These are phyloP conservation scores for Drosophila lowei DNA, from an alignment of 1,140 invertebrate genomes.

Conservation along the genomic window DNA sequence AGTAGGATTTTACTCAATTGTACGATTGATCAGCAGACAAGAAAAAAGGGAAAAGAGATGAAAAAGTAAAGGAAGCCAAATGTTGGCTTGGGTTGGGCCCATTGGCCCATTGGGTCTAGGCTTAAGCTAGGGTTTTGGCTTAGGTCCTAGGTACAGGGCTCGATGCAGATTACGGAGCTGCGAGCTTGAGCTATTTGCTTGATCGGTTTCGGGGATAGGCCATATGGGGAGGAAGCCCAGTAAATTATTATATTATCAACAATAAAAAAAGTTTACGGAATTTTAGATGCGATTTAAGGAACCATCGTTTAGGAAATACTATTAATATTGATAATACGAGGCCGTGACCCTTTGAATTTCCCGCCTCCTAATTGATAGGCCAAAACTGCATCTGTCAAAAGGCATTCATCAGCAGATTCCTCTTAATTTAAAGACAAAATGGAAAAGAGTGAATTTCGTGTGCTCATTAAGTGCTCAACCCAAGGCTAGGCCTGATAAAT, in stretches of 20 bases:
- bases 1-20: constrained; percentile 80
- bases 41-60: constrained; percentile 23
- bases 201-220: constrained; percentile 46
- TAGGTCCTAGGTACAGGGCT: constrained; percentile 27
- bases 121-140: background rate
- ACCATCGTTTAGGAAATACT: too few species aligned
- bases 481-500: too few species aligned
- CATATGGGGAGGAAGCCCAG: constrained; percentile 4
- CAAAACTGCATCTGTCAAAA: too few species aligned
- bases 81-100: constrained; percentile 47
- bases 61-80: constrained; percentile 36
- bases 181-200: constrained; percentile 53
- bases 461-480: too few species aligned
- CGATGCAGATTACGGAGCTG: constrained; percentile 44
- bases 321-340: too few species aligned
- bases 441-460: too few species aligned
- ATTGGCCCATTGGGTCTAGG: constrained; percentile 11
- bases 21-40: constrained; percentile 77
- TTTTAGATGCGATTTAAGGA: too few species aligned
- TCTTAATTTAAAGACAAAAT: too few species aligned
- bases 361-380: too few species aligned
- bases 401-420: too few species aligned
- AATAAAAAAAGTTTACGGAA: too few species aligned
- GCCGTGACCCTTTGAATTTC: too few species aligned
- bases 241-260: background rate